phyloP scores from a whole-genome alignment of 2,113 vertebrate species.

The Vicugna pacos region DNA sequence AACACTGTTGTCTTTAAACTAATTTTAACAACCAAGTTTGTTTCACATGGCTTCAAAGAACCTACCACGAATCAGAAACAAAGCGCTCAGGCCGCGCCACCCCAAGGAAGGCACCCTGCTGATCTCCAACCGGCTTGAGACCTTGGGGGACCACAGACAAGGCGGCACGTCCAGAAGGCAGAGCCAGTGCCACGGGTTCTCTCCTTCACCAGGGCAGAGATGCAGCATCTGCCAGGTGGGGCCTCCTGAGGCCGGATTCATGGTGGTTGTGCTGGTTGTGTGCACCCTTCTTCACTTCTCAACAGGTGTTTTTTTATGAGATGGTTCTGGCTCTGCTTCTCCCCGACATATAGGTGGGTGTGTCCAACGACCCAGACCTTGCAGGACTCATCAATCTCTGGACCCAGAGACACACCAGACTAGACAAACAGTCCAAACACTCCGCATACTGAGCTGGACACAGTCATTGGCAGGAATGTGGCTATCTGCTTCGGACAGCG shows the following conservation, averaged over 20 bases:
- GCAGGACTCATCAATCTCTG: not conserved
- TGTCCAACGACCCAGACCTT: not conserved
- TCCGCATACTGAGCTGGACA: not conserved
- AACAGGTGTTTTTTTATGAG: not conserved
- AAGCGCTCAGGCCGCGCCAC: fast-evolving
- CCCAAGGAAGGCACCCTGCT: not conserved
- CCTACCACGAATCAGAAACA: not conserved
- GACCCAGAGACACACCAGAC: not conserved
- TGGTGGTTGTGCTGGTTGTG: not conserved
- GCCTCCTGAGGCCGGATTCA: not conserved
- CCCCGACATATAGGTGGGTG: not conserved
- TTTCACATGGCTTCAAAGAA: not conserved
- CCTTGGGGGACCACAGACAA: fast-evolving
- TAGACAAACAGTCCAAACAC: not conserved
- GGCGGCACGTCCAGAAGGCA: not conserved
- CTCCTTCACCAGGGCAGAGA: not conserved
- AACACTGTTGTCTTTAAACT: not conserved
- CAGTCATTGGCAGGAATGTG: not conserved
- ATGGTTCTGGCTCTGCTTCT: not conserved
- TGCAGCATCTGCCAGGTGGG: fast-evolving
- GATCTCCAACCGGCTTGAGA: not conserved
- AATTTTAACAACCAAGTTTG: not conserved
- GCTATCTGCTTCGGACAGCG: not conserved
- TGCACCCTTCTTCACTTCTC: not conserved
- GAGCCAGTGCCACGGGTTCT: not conserved